Evolutionary conservation across 2,888 invertebrate genomes (phyloP).

Genomic region (Noctua pronuba): DNA sequence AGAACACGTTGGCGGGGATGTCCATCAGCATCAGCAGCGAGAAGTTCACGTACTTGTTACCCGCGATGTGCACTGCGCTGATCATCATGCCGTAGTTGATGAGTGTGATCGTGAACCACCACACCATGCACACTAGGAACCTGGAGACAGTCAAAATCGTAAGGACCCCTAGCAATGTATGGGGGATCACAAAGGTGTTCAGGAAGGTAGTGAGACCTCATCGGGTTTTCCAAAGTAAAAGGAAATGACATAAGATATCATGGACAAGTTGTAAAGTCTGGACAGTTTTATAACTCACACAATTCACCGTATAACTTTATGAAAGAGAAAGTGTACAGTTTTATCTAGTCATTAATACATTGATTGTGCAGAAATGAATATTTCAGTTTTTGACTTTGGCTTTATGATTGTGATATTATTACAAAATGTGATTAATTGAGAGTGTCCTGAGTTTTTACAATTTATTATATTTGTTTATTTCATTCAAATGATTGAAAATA

Average conservation of each 20-base stretch:
- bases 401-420: not conserved
- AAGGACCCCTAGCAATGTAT: too few species aligned
- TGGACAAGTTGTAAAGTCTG: conserved; percentile 2
- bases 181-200: not conserved
- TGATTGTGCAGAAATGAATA: not conserved
- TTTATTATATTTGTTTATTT: not conserved
- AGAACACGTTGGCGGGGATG: conserved; percentile 85
- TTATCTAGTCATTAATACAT: not conserved
- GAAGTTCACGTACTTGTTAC: conserved; percentile 87
- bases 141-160: conserved; percentile 22
- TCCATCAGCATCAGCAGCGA: conserved; percentile 86
- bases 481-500: not conserved
- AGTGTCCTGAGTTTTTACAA: not conserved
- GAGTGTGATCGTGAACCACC: conserved; percentile 88
- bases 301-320: conserved; percentile 1
- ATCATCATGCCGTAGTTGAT: conserved; percentile 90
- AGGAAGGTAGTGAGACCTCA: not conserved
- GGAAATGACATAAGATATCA: not conserved
- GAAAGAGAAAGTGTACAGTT: conserved; percentile 12
- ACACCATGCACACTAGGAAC: conserved; percentile 85
- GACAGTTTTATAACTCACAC: conserved; percentile 11
- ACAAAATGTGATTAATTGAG: conserved; percentile 2
- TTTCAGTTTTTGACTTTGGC: not conserved
- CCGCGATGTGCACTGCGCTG: conserved; percentile 85
- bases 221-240: not conserved